phyloP scores from a whole-genome alignment of 2,113 vertebrate species.

The Scomber scombrus region DNA sequence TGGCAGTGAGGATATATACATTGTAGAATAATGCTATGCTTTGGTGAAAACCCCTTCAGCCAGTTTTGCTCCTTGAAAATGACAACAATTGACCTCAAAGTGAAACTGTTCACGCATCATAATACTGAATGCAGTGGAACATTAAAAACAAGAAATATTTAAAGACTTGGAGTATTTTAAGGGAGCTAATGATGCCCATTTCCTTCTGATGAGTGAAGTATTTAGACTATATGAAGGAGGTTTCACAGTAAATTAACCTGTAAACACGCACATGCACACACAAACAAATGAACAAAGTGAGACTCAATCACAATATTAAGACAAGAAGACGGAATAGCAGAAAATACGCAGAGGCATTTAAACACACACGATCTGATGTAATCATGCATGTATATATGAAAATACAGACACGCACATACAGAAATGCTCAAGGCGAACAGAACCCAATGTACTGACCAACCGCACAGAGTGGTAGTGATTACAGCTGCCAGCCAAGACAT shows the following conservation, averaged over 20 bases:
- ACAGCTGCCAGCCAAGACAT: conserved; percentile 49
- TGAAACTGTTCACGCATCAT: too few species aligned
- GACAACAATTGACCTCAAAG: too few species aligned
- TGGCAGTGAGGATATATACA: not conserved
- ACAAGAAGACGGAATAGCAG: conserved; percentile 4
- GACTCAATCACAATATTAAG: not conserved
- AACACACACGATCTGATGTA: conserved; percentile 51
- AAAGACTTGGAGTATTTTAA: not conserved
- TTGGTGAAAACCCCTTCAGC: not conserved
- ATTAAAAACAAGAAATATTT: not conserved
- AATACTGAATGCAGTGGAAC: too few species aligned
- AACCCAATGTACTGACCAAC: conserved; percentile 42
- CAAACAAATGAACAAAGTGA: conserved; percentile 2
- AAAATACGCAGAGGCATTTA: conserved; percentile 19
- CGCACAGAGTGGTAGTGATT: conserved; percentile 23
- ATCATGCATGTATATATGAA: conserved; percentile 30
- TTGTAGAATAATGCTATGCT: not conserved
- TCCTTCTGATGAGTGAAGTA: not conserved
- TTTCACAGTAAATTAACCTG: not conserved
- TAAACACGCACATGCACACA: not conserved
- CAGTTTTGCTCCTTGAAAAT: too few species aligned
- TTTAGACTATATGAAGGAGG: too few species aligned
- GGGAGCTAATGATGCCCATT: not conserved
- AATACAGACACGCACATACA: conserved; percentile 13
- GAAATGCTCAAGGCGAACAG: not conserved